phyloP scores from a whole-genome alignment of 2,888 invertebrate species.

The Lottia scabra region DNA sequence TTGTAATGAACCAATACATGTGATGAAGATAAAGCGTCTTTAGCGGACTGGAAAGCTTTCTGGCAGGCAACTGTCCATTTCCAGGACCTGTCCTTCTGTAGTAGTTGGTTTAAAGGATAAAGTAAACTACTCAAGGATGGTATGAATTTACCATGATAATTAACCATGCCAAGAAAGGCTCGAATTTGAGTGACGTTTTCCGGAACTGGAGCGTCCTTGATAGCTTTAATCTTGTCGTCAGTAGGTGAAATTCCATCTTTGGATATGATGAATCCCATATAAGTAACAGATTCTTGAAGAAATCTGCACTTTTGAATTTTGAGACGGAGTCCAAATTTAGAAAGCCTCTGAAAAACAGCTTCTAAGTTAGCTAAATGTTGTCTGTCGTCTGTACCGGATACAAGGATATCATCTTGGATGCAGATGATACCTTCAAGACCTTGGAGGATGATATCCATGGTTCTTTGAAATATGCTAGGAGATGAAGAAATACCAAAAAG shows the following conservation, averaged over 20 bases:
- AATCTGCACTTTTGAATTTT: slow-evolving; percentile 19
- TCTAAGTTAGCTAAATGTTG: slow-evolving; percentile 5
- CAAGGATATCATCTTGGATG: slow-evolving; percentile 28
- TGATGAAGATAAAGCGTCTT: too few species aligned
- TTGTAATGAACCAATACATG: slow-evolving; percentile 19
- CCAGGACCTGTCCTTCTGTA: slow-evolving; percentile 33
- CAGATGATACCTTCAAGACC: slow-evolving; percentile 14
- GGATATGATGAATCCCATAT: slow-evolving; percentile 5
- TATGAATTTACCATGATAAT: slow-evolving; percentile 48
- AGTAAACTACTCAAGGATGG: slow-evolving; percentile 32
- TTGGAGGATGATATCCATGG: slow-evolving; percentile 30
- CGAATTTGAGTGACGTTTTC: slow-evolving; percentile 29
- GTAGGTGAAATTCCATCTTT: slow-evolving; percentile 9
- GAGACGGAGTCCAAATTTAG: slow-evolving; percentile 4
- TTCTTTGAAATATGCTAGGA: slow-evolving; percentile 36
- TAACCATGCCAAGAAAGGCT: slow-evolving; percentile 44
- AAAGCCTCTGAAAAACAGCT: slow-evolving; percentile 5
- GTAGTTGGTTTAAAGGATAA: slow-evolving; percentile 40
- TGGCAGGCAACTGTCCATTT: slow-evolving; percentile 22
- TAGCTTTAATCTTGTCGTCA: slow-evolving; percentile 12
- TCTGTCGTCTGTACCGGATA: slow-evolving; percentile 12
- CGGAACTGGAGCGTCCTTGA: slow-evolving; percentile 6
- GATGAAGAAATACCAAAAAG: slow-evolving; percentile 31
- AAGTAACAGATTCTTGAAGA: neutral
- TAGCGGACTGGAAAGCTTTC: too few species aligned